Evolutionary conservation across 2,113 vertebrate species (phyloP).

Genomic region (Tachysurus vachellii): DNA sequence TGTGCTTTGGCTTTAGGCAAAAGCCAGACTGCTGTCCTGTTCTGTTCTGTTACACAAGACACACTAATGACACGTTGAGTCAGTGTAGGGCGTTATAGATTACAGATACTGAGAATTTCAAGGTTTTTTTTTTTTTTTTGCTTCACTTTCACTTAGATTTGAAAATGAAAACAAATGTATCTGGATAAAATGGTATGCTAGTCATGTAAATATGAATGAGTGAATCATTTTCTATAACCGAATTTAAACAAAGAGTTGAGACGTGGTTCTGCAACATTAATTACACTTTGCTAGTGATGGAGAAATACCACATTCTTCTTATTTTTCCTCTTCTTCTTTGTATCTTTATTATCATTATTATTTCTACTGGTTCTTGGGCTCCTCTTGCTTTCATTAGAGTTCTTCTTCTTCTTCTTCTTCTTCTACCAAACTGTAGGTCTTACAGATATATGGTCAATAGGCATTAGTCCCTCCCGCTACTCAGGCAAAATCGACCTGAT

Average conservation of each 20-base stretch:
- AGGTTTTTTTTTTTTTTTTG: neutral
- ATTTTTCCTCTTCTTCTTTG: too few relatives aligned
- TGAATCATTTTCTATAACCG: too few relatives aligned
- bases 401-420: neutral
- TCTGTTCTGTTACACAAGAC: neutral
- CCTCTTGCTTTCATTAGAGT: neutral
- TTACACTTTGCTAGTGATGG: neutral
- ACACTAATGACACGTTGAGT: neutral
- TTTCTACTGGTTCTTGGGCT: neutral
- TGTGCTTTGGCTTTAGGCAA: slow-evolving; percentile 15
- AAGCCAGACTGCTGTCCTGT: slow-evolving; percentile 2
- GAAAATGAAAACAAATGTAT: neutral
- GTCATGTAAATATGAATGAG: neutral
- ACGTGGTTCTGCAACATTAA: neutral
- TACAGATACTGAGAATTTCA: neutral
- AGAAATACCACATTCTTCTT: neutral
- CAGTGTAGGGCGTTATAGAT: neutral
- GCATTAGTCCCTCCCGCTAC: neutral
- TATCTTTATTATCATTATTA: neutral
- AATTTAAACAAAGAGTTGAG: neutral
- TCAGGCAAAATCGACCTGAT: neutral
- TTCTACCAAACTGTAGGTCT: neutral
- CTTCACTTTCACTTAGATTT: neutral
- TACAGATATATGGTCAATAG: neutral
- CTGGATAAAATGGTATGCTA: neutral